Conservation (phyloP, 2,113 vertebrate genomes). For the Oxyruncus cristatus region DNA sequence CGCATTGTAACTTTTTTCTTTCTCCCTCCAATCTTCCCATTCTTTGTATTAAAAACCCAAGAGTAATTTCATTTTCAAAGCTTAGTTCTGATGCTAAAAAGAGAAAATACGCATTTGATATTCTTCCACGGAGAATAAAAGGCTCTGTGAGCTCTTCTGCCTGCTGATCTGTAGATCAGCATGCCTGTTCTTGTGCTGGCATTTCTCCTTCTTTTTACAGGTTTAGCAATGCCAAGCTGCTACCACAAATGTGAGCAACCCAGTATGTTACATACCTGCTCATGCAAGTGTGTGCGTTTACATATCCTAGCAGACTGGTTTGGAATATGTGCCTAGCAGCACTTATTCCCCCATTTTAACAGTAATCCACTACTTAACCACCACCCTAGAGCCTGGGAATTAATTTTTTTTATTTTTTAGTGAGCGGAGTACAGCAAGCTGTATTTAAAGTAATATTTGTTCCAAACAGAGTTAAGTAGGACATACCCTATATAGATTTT, state of each 20-base stretch:
- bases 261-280: background rate
- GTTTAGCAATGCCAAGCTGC: background rate
- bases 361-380: background rate
- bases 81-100: background rate
- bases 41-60: background rate
- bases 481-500: background rate
- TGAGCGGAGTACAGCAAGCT: background rate
- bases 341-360: background rate
- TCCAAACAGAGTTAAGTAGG: background rate
- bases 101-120: background rate
- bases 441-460: background rate
- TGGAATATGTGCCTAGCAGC: background rate
- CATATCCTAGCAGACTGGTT: background rate
- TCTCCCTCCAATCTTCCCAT: background rate
- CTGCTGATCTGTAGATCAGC: background rate
- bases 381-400: background rate
- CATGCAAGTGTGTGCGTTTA: rapidly evolving
- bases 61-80: background rate
- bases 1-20: background rate
- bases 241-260: background rate
- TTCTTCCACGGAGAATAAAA: background rate
- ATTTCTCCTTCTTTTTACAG: background rate
- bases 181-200: background rate
- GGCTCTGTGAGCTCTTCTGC: background rate
- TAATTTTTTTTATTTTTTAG: background rate